Evolutionary conservation across 2,797 vertebrate genomes (phyloP), one percentile per base, ranked within the genome.

Genomic region (Ataeniobius toweri): DNA sequence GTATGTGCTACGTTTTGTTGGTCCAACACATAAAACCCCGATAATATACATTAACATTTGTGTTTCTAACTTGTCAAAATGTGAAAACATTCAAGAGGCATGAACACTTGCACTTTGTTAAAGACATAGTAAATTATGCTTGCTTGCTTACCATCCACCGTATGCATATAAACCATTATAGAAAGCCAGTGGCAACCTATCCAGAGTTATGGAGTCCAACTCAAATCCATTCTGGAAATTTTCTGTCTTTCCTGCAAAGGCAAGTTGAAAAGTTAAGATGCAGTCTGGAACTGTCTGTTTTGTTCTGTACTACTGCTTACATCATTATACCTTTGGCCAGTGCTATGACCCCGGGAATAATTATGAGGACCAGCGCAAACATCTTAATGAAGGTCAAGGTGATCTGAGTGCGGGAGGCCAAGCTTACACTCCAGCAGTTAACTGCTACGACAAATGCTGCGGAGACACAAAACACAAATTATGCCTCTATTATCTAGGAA

Each of bases 81-180:
- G 22, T 39, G 5, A 22, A 55, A 22, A 55, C 6, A 4, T 56
- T 56, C 55, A 9, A 10, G 6, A 1, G 2, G 55, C 26, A 58
- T 4, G 1, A 58, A 58, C 3, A 24, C 14, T 51, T 51, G 16
- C 22, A 55, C 53, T 7, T 24, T 55, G 6, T 8, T 55, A 55
- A 55, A 55, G 53, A 22, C 1, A 20, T 18, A 12, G 2, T 73
- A 5, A 3, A 18, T 14, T 20, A 26, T 2, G 3, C 1, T 50
- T 28, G 3, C 1, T 50, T 28, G 85, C 95, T 81, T 94, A 98
- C 97, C 97, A 98, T 94, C 97, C 97, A 3, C 95, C 94, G 26
- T 96, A 98, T 0, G 97, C 97, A 74, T 97, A 98, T 46, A 98
- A 95, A 68, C 97, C 97, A 1, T 96, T 96, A 5, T 96, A 98